Evolutionary conservation across 1,140 invertebrate genomes (phyloP), one percentile per base, ranked within the genome.

Genomic region (Drosophila suzukii): DNA sequence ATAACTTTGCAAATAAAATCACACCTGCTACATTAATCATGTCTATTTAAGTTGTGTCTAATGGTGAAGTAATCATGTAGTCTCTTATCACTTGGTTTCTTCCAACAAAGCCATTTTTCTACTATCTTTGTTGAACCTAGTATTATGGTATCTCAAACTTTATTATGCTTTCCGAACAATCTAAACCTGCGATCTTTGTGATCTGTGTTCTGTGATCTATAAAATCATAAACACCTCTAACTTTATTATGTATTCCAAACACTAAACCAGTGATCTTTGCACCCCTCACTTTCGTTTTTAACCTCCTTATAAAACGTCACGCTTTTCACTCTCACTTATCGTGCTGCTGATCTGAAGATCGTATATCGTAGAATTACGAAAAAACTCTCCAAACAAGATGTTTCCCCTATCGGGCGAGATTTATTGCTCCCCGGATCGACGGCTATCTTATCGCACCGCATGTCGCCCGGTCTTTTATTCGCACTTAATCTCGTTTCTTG

Each of bases 401-500:
- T 41, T 61, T 54, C 59, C 60, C 60, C 60, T 57, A 43, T 43
- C 38, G 11, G 12, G 13, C 30, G n/a, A 46, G 20, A 50, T 43
- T 38, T 36, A 62, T 41, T 62, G n/a, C 56, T 32, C 32, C 62
- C 30, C 39, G 51, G 60, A 51, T 62, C 32, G 59, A 34, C 12
- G 47, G 47, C 20, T 36, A 67, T 68, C 62, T 68, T 68, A 68
- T 68, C 63, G 39, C 62, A 62, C 27, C 17, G 36, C 58, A 32
- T 32, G 39, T 46, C 34, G 43, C 24, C 7, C 44, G 3, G 44
- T 36, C 65, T 67, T 43, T 66, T 34, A 71, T 72, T 71, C 66
- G 66, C 53, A 50, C 66, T 72, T 72, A 71, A 72, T 70, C 65
- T 50, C 44, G 32, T 58, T 72, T 49, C 51, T 17, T 71, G 43